Evolutionary conservation across 2,113 vertebrate genomes (phyloP).

Genomic region (Sigmodon hispidus): DNA sequence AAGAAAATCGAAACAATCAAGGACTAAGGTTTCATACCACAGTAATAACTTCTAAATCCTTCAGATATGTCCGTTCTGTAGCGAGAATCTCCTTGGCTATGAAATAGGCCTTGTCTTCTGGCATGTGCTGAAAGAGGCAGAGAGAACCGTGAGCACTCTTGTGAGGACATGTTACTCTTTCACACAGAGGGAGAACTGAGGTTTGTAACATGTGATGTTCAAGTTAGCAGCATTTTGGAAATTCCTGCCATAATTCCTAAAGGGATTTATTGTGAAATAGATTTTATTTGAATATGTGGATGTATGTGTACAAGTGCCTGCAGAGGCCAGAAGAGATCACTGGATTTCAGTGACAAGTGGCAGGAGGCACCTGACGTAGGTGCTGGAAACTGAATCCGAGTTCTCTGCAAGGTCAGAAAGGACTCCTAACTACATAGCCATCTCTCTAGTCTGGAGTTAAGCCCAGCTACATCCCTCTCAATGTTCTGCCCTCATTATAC

Average conservation of each 20-base stretch:
- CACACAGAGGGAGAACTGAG: neutral
- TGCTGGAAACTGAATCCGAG: neutral
- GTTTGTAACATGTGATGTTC: neutral
- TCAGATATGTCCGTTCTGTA: constrained; percentile 95
- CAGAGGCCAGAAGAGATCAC: neutral
- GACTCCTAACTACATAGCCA: neutral
- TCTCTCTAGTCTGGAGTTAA: neutral
- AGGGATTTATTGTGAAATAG: neutral
- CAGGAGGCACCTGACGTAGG: neutral
- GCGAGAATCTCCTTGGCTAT: constrained; percentile 98
- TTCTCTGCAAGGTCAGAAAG: neutral
- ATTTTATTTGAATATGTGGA: neutral
- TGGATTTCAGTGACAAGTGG: neutral
- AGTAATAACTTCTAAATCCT: constrained; percentile 97
- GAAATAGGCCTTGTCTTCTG: constrained; percentile 94
- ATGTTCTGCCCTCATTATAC: neutral
- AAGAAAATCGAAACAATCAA: neutral
- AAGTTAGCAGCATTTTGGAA: fast-evolving
- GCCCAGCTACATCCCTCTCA: neutral
- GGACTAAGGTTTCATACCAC: constrained; percentile 89
- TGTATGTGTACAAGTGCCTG: no score
- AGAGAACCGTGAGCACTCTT: fast-evolving
- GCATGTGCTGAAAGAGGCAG: constrained; percentile 85
- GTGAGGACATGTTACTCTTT: fast-evolving
- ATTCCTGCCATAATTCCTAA: neutral